Base-by-base conservation (phyloP, 2,888 invertebrate genomes). In the Drosophila kuntzei region DNA sequence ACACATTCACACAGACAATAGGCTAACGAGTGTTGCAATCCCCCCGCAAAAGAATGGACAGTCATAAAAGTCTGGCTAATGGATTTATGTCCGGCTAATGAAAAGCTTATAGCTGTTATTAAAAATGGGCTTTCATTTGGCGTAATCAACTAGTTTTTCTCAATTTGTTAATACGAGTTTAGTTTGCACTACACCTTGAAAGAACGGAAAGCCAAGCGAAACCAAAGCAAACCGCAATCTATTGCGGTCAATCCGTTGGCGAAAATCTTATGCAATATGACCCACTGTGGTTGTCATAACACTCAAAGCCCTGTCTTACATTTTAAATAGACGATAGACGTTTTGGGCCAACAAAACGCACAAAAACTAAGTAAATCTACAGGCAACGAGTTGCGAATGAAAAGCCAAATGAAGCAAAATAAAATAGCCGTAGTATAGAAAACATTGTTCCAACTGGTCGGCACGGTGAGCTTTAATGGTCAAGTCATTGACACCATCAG, bases 401-500 rank as follows among this genome's bases (percentile, higher is more conserved):
- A 61, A 61, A 58, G 5, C 57, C 54, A 53, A 58, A 55, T 20
- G 22, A 36, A 46, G 22, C n/a, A 43, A 46, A 20, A 53, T 43
- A 61, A 58, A 12, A 47, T 46, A 63, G 12, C 27, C 12, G 44
- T 32, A 39, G 49, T 53, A 68, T 32, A 58, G 53, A 69, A 66
- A 63, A 41, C 65, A 68, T 49, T 63, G 68, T 54, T 39, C 55
- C 60, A 60, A 37, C 34, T 51, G 46, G 43, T 51, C 39, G 32
- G 59, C 75, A 73, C 59, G 70, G 77, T 76, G 76, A 71, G 39
- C 53, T 41, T 27, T 74, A 71, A 65, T 68, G 69, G 66, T 22
- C 62, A 76, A 82, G 76, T 63, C 76, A 82, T 79, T 79, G 71
- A 68, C 81, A 73, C 58, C 74, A 32, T 14, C 41, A 65, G 55